Evolutionary conservation across 2,797 vertebrate species (phyloP), one percentile per base, ranked within the genome.

Genomic region (Pelodytes ibericus): DNA sequence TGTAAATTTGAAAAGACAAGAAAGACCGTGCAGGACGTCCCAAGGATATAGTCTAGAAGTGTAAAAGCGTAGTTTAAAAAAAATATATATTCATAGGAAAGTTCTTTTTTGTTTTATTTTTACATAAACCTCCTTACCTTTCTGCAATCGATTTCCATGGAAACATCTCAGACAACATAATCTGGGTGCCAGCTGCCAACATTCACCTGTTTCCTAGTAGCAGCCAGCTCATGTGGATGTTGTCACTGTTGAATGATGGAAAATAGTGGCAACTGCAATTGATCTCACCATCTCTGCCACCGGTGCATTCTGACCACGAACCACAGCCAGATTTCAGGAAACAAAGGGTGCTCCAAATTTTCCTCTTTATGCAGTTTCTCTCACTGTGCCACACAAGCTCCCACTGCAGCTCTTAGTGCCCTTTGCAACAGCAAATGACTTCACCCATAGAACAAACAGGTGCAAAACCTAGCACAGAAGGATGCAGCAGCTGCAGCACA

Each of bases 191-290:
- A 87, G 83, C 71, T 29, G 86, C 71, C 72, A 84, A 81, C 69
- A 88, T 87, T 88, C 88, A 83, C 86, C 88, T 84, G 88, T 82
- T 84, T 88, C 89, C 89, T 82, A 90, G 89, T 85, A 89, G 89
- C 85, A 84, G 80, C 80, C 85, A 44, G 87, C 89, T 90, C 82
- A 86, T 81, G 66, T 1, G 84, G 86, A 86, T 72, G 81, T 84
- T 81, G 80, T 83, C 82, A 86, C 84, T 77, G 83, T 79, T 81
- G 83, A 60, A 79, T 81, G 13, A 82, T 29, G 88, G 85, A n/a
- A 86, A 88, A 76, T 80, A 85, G 86, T 84, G 83, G 86, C 85
- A 83, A 86, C 84, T 80, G 47, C 85, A 85, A 81, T 3, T 83
- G 81, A 90, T 88, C 83, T 88, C 87, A 9, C 74, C 86, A 71